These are phyloP conservation scores for Platygyra sinensis DNA, from an alignment of 64 coral and sea anemone genomes.

Conservation along the genomic window DNA sequence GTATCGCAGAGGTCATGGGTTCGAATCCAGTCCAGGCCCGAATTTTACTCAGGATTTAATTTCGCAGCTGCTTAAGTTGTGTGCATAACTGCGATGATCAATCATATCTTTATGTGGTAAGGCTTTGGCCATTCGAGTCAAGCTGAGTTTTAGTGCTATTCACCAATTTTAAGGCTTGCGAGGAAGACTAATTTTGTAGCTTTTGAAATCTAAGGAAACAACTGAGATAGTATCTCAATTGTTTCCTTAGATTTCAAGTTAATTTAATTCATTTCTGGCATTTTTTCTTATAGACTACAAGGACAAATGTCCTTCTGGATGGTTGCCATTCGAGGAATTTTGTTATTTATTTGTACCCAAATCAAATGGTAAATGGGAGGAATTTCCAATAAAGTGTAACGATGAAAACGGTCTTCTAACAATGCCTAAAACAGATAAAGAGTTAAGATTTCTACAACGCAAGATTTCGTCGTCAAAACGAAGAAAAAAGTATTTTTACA, in stretches of 20 bases:
- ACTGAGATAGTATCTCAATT: too few species aligned
- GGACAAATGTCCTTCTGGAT: conserved; percentile 60
- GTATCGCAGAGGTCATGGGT: too few species aligned
- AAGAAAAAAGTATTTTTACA: conserved; percentile 41
- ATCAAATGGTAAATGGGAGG: conserved; percentile 37
- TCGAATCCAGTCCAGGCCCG: too few species aligned
- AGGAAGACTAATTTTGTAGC: too few species aligned
- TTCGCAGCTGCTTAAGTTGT: too few species aligned
- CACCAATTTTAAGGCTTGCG: too few species aligned
- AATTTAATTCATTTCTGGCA: not conserved
- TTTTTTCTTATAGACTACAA: conserved; percentile 44
- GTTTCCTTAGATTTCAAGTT: not conserved
- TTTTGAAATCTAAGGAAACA: too few species aligned
- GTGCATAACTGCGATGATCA: too few species aligned
- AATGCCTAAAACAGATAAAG: conserved; percentile 75
- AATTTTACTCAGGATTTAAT: too few species aligned
- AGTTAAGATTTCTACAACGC: conserved; percentile 56
- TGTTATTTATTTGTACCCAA: conserved; percentile 68
- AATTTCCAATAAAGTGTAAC: conserved; percentile 64
- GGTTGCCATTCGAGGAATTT: conserved; percentile 52
- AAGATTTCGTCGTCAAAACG: conserved; percentile 27
- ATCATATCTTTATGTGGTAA: too few species aligned
- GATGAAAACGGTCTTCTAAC: conserved; percentile 54
- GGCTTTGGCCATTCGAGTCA: too few species aligned
- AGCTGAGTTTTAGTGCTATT: too few species aligned